phyloP scores from a whole-genome alignment of 1,140 invertebrate genomes.

The Phymorhynchus buccinoides region DNA sequence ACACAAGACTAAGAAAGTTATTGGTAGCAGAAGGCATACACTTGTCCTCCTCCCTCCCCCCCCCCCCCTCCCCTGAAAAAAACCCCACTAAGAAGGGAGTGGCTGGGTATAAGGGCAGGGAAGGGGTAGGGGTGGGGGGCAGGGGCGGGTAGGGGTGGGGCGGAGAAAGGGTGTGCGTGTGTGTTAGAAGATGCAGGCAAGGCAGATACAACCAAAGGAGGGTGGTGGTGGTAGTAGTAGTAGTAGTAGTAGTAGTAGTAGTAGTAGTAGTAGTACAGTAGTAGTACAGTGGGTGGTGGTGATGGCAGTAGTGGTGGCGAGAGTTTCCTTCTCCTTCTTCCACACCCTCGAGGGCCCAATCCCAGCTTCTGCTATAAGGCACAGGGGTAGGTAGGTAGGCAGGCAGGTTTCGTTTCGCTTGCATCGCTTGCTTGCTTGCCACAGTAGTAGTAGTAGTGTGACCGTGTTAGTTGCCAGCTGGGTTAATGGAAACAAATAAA shows the following conservation, averaged over 20 bases:
- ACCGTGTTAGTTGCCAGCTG: conserved; percentile 41
- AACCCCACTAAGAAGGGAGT: background rate
- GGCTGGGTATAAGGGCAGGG: no score
- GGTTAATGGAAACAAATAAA: conserved; percentile 36
- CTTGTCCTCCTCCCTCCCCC: background rate
- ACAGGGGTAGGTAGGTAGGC: conserved; percentile 34
- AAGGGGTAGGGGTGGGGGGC: no score
- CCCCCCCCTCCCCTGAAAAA: background rate
- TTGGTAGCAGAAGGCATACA: background rate
- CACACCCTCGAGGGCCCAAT: conserved; percentile 19
- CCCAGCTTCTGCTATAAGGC: conserved; percentile 38
- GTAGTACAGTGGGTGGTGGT: conserved; percentile 9
- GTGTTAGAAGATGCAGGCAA: background rate
- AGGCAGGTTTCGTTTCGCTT: conserved; percentile 10
- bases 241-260: background rate
- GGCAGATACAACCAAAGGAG: background rate
- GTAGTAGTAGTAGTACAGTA: no score
- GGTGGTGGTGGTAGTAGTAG: background rate
- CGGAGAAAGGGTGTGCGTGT: no score
- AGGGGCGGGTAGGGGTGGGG: no score
- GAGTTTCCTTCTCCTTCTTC: background rate
- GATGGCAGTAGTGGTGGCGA: background rate
- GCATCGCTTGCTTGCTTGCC: no score
- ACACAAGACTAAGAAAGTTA: no score
- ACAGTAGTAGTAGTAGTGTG: no score